Evolutionary conservation across 2,888 invertebrate species (phyloP).

Genomic region (Pyrrhosoma nymphula): DNA sequence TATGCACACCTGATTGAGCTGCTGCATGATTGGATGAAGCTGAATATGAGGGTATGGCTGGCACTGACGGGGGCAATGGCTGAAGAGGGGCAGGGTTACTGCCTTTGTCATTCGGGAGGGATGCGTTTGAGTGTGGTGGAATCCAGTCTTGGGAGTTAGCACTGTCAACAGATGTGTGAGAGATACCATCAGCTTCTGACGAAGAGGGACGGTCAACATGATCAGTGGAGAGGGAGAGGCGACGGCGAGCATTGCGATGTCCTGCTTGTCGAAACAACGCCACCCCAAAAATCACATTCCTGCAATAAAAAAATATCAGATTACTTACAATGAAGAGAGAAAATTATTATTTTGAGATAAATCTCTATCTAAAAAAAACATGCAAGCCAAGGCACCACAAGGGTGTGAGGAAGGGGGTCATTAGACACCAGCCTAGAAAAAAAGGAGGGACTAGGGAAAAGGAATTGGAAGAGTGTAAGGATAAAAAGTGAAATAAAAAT

Average conservation of each 20-base stretch:
- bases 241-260: slow-evolving; percentile 76
- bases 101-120: slow-evolving; percentile 38
- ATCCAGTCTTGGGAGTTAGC: slow-evolving; percentile 71
- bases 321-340: not conserved
- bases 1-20: slow-evolving; percentile 74
- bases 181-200: slow-evolving; percentile 72
- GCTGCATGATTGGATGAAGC: slow-evolving; percentile 76
- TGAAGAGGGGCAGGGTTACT: slow-evolving; percentile 41
- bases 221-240: slow-evolving; percentile 72
- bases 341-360: not conserved
- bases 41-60: slow-evolving; percentile 77
- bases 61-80: slow-evolving; percentile 70
- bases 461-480: too few relatives aligned
- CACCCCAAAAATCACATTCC: slow-evolving; percentile 92
- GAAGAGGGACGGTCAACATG: slow-evolving; percentile 73
- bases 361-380: not conserved
- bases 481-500: too few relatives aligned
- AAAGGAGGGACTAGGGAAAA: too few relatives aligned
- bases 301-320: slow-evolving; percentile 70
- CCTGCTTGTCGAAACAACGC: slow-evolving; percentile 93
- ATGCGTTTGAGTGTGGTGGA: slow-evolving; percentile 25
- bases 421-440: too few relatives aligned
- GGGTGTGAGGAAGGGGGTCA: too few relatives aligned
- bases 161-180: slow-evolving; percentile 74
- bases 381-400: not conserved